A percentile compares a stretch with the other conserved stretches of the same genome.
Evolutionary conservation across 2,797 vertebrate genomes (phyloP).

Genomic region (Danio kyathit): DNA sequence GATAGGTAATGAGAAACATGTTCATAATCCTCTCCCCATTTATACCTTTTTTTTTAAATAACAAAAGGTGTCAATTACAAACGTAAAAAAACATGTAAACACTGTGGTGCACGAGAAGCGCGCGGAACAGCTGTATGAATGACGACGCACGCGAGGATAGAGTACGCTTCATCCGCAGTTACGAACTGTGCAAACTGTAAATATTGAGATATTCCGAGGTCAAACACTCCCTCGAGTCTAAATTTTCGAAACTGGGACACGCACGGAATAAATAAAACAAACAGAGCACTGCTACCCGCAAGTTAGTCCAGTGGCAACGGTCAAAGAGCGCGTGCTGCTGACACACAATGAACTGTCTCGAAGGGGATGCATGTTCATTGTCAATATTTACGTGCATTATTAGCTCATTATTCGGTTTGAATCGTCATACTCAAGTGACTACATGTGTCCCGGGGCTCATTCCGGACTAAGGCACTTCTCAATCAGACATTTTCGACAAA

Average conservation of each 20-base stretch:
- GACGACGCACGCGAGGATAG: constrained; percentile 20
- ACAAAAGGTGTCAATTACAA: background rate
- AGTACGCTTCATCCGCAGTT: background rate
- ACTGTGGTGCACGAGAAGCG: constrained; percentile 22
- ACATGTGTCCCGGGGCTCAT: constrained; percentile 27
- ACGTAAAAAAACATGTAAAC: constrained; percentile 22
- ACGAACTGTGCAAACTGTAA: constrained; percentile 28
- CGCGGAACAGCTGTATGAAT: constrained; percentile 22
- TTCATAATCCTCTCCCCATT: background rate
- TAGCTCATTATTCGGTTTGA: constrained; percentile 11
- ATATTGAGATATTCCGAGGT: constrained; percentile 25
- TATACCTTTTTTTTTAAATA: background rate
- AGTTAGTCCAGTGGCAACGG: constrained; percentile 6
- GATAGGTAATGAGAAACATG: background rate
- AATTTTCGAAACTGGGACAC: background rate
- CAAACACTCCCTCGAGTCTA: constrained; percentile 12
- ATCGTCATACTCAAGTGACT: constrained; percentile 21
- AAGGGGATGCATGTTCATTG: constrained; percentile 6
- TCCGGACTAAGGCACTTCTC: constrained; percentile 44
- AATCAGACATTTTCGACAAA: constrained; percentile 59
- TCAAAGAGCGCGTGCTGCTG: constrained; percentile 27
- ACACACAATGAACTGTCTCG: constrained; percentile 34
- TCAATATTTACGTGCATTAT: constrained; percentile 25
- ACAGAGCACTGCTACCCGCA: background rate
- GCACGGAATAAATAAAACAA: constrained; percentile 7